These are phyloP conservation scores for Danaus chrysippus DNA, from an alignment of 2,888 invertebrate genomes.

Conservation along the genomic window DNA sequence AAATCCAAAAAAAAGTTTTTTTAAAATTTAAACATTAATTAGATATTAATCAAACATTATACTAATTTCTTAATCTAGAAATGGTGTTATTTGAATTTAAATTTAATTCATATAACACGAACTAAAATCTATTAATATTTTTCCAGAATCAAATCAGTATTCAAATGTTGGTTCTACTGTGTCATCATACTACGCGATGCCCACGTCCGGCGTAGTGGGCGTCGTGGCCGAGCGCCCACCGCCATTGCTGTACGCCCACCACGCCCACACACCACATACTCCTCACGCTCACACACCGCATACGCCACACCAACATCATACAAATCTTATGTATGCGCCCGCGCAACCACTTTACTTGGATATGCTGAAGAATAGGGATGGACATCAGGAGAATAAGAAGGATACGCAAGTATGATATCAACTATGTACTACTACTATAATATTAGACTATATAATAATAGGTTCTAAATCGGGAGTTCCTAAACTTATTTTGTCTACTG, in stretches of 20 bases:
- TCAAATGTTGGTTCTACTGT: constrained; percentile 56
- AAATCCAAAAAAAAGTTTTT: background rate
- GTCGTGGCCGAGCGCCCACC: constrained; percentile 66
- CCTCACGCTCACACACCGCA: constrained; percentile 55
- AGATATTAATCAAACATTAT: no score
- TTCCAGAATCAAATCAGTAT: constrained; percentile 63
- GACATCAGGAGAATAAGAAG: constrained; percentile 63
- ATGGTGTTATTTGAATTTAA: no score
- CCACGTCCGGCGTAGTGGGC: constrained; percentile 62
- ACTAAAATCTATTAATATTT: constrained; percentile 8
- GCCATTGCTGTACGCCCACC: constrained; percentile 65
- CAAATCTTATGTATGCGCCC: constrained; percentile 60
- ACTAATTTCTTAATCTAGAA: no score
- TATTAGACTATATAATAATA: no score
- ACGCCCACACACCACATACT: constrained; percentile 61
- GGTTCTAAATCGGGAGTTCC: no score
- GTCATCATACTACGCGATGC: constrained; percentile 67
- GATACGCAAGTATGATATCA: constrained; percentile 53
- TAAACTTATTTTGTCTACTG: no score
- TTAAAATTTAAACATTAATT: constrained; percentile 30
- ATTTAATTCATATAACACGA: no score
- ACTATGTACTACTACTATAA: background rate
- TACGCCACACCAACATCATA: constrained; percentile 59
- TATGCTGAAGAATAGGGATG: constrained; percentile 66
- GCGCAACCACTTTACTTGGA: constrained; percentile 69